A percentile compares a stretch with the other conserved stretches of the same genome.
These are phyloP conservation scores for Syngnathus typhle DNA, from an alignment of 2,113 vertebrate genomes.

Conservation along the genomic window DNA sequence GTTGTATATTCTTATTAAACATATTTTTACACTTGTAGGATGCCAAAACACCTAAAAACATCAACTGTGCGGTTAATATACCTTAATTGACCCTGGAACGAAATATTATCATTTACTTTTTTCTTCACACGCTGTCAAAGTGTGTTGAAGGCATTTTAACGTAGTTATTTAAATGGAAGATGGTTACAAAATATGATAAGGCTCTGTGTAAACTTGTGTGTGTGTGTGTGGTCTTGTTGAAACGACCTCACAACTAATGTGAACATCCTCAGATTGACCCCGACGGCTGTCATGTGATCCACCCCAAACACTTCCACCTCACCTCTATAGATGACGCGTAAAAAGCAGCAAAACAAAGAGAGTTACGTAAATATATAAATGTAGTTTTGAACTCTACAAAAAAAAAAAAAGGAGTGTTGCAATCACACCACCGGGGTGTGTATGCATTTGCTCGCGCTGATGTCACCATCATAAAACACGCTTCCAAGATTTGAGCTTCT, in stretches of 20 bases:
- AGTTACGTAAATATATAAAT: not conserved
- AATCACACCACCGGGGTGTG: constrained; percentile 48
- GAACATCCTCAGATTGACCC: not conserved
- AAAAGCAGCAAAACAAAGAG: not conserved
- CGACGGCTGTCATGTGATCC: not conserved
- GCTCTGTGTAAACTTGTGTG: not conserved
- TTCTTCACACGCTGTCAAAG: not conserved
- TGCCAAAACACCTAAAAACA: too few relatives aligned
- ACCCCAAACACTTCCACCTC: not conserved
- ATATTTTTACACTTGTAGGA: too few relatives aligned
- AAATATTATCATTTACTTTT: not conserved
- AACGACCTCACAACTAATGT: constrained; percentile 1
- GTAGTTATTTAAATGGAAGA: not conserved
- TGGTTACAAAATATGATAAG: not conserved
- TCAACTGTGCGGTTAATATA: too few relatives aligned
- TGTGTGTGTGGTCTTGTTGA: not conserved
- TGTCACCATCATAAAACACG: constrained; percentile 60
- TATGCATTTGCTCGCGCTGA: constrained; percentile 64
- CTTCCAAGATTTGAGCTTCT: constrained; percentile 39
- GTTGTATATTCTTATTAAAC: too few relatives aligned
- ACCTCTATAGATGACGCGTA: not conserved
- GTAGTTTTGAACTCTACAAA: not conserved
- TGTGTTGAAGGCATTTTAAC: not conserved
- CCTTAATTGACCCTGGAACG: too few relatives aligned
- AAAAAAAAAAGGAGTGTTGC: constrained; percentile 28